Conservation (phyloP, 2,888 invertebrate species). For the Nyleta sp. region DNA sequence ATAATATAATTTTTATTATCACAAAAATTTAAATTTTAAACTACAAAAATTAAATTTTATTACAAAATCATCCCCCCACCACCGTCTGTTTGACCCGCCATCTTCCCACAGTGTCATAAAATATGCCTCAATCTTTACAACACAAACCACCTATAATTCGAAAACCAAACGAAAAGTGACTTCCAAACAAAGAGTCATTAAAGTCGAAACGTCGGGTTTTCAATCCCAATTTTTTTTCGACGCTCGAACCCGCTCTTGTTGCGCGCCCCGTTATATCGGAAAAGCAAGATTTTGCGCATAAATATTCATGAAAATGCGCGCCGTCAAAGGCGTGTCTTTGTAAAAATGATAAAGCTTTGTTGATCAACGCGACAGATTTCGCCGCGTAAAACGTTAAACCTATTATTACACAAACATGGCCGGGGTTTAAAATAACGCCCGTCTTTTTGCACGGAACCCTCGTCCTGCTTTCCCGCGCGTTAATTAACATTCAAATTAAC, state of each 20-base stretch:
- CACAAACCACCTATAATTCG: no score
- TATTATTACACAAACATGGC: slow-evolving; percentile 31
- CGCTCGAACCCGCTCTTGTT: no score
- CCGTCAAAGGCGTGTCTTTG: slow-evolving; percentile 27
- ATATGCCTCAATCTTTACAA: background rate
- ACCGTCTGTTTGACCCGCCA: no score
- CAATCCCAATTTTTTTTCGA: no score
- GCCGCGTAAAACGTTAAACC: slow-evolving; percentile 12
- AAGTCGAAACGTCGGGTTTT: slow-evolving; percentile 22
- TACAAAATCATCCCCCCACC: no score
- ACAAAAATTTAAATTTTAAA: no score
- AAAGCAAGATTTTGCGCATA: slow-evolving; percentile 7
- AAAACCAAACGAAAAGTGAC: background rate
- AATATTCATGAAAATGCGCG: slow-evolving; percentile 26
- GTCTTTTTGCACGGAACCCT: background rate
- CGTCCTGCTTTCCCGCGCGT: background rate
- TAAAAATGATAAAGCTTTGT: slow-evolving; percentile 29
- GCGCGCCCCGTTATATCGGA: slow-evolving; percentile 4
- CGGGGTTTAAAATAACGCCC: slow-evolving; percentile 24
- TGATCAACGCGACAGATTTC: slow-evolving; percentile 22
- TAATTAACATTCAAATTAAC: slow-evolving; percentile 28
- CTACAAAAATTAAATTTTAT: no score
- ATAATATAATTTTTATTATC: background rate
- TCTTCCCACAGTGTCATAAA: slow-evolving; percentile 14
- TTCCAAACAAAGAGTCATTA: slow-evolving; percentile 25